phyloP scores from a whole-genome alignment of 2,888 invertebrate species.

The Melieria crassipennis region DNA sequence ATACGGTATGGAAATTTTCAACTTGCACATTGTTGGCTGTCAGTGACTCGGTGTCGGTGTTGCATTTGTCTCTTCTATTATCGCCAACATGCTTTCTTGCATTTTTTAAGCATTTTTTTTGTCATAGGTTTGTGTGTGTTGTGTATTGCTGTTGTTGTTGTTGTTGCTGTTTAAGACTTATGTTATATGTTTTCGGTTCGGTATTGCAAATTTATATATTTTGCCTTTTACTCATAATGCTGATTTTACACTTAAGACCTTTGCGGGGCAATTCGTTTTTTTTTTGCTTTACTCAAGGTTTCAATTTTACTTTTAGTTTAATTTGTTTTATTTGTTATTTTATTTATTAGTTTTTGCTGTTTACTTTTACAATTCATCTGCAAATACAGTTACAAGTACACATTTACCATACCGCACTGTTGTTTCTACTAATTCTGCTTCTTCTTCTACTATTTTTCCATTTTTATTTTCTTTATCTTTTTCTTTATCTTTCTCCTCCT shows the following conservation, averaged over 20 bases:
- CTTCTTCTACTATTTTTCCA: conserved; percentile 7
- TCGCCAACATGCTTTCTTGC: neutral
- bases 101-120: conserved; percentile 42
- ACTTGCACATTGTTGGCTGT: too few relatives aligned
- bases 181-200: conserved; percentile 25
- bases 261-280: too few relatives aligned
- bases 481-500: conserved; percentile 11
- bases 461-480: neutral
- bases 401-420: conserved; percentile 24
- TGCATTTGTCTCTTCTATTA: too few relatives aligned
- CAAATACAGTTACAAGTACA: conserved; percentile 33
- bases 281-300: too few relatives aligned
- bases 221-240: conserved; percentile 42
- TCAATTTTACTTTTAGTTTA: neutral
- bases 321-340: conserved; percentile 8
- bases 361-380: conserved; percentile 19
- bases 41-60: too few relatives aligned
- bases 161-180: conserved; percentile 53
- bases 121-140: conserved; percentile 37
- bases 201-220: conserved; percentile 30
- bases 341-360: conserved; percentile 15
- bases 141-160: conserved; percentile 46
- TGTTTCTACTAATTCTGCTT: conserved; percentile 13
- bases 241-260: too few relatives aligned
- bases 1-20: too few relatives aligned